A percentile compares a stretch with the other conserved stretches of the same genome.
These are phyloP conservation scores for Condylura cristata DNA, from an alignment of 2,113 vertebrate species.

Conservation along the genomic window DNA sequence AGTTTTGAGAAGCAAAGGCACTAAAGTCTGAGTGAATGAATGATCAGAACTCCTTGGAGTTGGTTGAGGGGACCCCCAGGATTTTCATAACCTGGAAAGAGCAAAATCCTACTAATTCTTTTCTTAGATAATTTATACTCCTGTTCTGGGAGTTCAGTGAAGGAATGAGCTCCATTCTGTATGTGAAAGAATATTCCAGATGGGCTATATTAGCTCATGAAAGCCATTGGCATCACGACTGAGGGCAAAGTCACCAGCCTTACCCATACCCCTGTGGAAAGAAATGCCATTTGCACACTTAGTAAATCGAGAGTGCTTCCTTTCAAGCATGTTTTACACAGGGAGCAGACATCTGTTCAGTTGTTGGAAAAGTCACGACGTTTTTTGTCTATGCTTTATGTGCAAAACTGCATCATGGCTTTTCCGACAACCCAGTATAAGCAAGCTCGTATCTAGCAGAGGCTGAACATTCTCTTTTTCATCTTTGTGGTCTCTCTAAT, in stretches of 20 bases:
- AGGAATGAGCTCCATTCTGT: neutral
- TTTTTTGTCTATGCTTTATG: too few species aligned
- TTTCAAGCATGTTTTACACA: neutral
- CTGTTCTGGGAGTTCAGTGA: neutral
- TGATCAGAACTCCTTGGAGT: neutral
- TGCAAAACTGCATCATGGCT: too few species aligned
- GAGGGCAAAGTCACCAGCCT: neutral
- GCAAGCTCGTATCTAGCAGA: neutral
- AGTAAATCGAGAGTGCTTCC: neutral
- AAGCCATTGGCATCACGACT: neutral
- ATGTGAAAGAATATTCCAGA: neutral
- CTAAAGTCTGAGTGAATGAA: neutral
- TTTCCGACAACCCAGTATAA: neutral
- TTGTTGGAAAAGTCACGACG: too few species aligned
- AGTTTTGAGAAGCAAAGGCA: neutral
- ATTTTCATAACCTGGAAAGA: neutral
- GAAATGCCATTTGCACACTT: neutral
- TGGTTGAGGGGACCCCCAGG: neutral
- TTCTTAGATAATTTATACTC: neutral
- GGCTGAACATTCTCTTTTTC: neutral
- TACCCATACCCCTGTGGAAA: neutral
- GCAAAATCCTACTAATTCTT: neutral
- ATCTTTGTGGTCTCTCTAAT: neutral
- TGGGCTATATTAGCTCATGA: neutral
- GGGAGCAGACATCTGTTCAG: neutral